A percentile compares a stretch with the other conserved stretches of the same genome.
These are phyloP conservation scores for Priocnemis perturbator DNA, from an alignment of 2,888 invertebrate species.

Conservation along the genomic window DNA sequence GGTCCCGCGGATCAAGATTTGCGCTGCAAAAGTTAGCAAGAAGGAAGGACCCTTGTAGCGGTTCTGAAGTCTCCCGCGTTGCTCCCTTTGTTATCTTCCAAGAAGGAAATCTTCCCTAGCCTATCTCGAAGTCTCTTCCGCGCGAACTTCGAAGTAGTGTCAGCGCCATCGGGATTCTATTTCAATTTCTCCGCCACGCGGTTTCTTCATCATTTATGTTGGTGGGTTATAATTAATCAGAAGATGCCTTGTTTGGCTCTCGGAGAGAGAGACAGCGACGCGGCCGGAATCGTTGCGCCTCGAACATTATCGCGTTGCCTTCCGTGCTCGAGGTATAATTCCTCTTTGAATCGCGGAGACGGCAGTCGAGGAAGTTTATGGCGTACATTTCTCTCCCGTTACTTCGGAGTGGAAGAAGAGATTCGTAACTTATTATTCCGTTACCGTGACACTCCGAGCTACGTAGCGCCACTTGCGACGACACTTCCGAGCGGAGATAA, in stretches of 20 bases:
- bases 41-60: too few species aligned
- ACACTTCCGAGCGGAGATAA: too few species aligned
- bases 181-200: slow-evolving; percentile 25
- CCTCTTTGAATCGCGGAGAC: slow-evolving; percentile 1
- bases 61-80: too few species aligned
- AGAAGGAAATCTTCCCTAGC: neutral
- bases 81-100: too few species aligned
- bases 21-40: too few species aligned
- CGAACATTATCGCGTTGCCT: slow-evolving; percentile 1
- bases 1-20: too few species aligned
- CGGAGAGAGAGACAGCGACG: neutral
- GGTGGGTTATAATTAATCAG: slow-evolving; percentile 50
- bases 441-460: too few species aligned
- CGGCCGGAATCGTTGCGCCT: neutral
- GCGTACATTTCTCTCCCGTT: slow-evolving; percentile 1
- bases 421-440: slow-evolving; percentile 9
- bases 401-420: neutral
- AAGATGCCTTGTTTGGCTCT: slow-evolving; percentile 46
- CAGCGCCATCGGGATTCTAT: slow-evolving; percentile 14
- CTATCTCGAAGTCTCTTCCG: neutral
- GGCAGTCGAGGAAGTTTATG: neutral
- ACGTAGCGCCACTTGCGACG: too few species aligned
- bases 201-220: slow-evolving; percentile 40
- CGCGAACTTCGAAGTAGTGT: neutral
- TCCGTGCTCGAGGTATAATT: too few species aligned